Conservation (phyloP, 2,113 vertebrate species). For the Sander lucioperca region DNA sequence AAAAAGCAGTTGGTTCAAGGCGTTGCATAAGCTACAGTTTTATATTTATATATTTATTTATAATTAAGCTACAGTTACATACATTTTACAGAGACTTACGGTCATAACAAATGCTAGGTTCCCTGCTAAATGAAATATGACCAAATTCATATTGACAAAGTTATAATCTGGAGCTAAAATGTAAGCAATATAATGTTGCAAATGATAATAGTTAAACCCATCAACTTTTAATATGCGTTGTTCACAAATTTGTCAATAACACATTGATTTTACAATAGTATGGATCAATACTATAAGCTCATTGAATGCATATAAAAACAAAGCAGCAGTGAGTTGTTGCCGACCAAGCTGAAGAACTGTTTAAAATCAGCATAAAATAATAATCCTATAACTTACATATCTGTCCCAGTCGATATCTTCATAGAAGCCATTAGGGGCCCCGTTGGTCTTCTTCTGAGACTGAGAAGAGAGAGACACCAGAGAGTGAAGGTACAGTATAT, state of each 20-base stretch:
- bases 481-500: slow-evolving; percentile 2
- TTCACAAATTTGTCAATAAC: neutral
- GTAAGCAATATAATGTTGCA: neutral
- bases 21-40: neutral
- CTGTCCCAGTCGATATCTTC: slow-evolving; percentile 98
- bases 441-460: slow-evolving; percentile 93
- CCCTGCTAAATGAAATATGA: slow-evolving; percentile 2
- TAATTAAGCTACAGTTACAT: neutral
- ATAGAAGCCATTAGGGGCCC: slow-evolving; percentile 95
- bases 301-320: slow-evolving; percentile 4
- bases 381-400: slow-evolving; percentile 89
- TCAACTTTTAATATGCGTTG: neutral
- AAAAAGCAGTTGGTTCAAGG: neutral
- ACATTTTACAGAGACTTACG: neutral
- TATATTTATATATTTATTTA: too few species aligned
- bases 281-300: slow-evolving; percentile 5
- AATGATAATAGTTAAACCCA: neutral
- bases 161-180: slow-evolving; percentile 1
- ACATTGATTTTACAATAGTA: slow-evolving; percentile 17
- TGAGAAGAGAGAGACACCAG: slow-evolving; percentile 42
- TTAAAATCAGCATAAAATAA: slow-evolving; percentile 6
- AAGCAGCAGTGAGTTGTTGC: neutral
- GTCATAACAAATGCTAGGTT: neutral
- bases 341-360: neutral
- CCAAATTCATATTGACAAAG: slow-evolving; percentile 10